These are phyloP conservation scores for Paraplagusia blochii DNA, from an alignment of 2,113 vertebrate genomes.

Conservation along the genomic window DNA sequence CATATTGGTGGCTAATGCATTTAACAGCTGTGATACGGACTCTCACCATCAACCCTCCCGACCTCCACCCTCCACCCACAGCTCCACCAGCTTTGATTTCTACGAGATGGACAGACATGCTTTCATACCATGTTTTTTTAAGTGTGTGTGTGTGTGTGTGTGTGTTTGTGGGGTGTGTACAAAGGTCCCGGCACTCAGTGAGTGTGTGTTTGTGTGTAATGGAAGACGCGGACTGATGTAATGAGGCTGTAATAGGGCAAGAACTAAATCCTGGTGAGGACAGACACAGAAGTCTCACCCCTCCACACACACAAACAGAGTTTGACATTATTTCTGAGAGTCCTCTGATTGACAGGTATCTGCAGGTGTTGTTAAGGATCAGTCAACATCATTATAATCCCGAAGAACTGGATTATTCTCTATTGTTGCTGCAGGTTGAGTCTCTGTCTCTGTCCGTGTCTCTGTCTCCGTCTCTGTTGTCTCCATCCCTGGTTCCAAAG, in stretches of 20 bases:
- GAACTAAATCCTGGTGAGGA: constrained; percentile 69
- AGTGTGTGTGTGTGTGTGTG: constrained; percentile 24
- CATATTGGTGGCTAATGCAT: constrained; percentile 66
- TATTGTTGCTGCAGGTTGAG: too few relatives aligned
- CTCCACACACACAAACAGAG: constrained; percentile 11
- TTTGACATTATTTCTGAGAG: neutral
- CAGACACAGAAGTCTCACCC: constrained; percentile 64
- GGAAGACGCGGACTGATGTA: constrained; percentile 73
- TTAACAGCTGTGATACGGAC: constrained; percentile 65
- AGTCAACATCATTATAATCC: too few relatives aligned
- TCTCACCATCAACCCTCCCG: constrained; percentile 5
- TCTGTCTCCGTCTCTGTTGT: too few relatives aligned
- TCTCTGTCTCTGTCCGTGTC: too few relatives aligned
- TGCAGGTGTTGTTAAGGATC: too few relatives aligned
- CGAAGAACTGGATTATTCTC: too few relatives aligned
- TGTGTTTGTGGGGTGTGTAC: neutral
- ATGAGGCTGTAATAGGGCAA: constrained; percentile 72
- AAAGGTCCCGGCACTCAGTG: too few relatives aligned
- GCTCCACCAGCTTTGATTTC: constrained; percentile 63
- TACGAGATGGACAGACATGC: constrained; percentile 41
- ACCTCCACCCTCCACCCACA: too few relatives aligned
- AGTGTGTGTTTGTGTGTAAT: constrained; percentile 56
- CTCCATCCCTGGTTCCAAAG: too few relatives aligned
- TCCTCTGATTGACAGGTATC: too few relatives aligned
- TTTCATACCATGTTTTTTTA: constrained; percentile 43